A percentile compares a stretch with the other conserved stretches of the same genome.
Conservation (phyloP, 37 sponge, comb jelly and placozoan genomes). For the Lycopodina hypogea region DNA sequence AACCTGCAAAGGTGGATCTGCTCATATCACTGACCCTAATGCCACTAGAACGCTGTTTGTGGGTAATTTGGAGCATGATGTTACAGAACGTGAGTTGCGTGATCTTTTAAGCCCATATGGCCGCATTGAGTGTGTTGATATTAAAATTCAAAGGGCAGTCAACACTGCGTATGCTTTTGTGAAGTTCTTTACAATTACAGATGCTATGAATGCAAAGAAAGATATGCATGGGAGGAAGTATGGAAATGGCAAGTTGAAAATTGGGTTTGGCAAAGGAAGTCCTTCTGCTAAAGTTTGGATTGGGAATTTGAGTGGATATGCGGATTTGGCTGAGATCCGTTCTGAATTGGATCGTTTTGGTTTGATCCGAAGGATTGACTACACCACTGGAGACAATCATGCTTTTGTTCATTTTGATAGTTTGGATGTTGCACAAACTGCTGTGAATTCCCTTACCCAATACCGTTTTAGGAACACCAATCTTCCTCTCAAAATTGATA, state of each 20-base stretch:
- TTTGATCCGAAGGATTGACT: conserved; percentile 78
- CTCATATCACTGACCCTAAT: conserved; percentile 61
- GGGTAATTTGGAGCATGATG: conserved; percentile 81
- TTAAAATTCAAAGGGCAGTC: conserved; percentile 60
- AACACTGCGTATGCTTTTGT: conserved; percentile 87
- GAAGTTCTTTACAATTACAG: conserved; percentile 80
- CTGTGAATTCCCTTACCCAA: conserved; percentile 37
- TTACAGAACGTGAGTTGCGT: conserved; percentile 79
- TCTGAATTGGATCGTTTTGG: conserved; percentile 89
- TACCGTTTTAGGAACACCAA: conserved; percentile 52
- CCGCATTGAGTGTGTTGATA: conserved; percentile 83
- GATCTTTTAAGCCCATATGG: conserved; percentile 86
- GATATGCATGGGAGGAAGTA: conserved; percentile 82
- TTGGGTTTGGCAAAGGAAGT: conserved; percentile 86
- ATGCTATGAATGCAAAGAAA: conserved; percentile 89
- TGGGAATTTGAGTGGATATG: conserved; percentile 45
- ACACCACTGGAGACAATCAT: conserved; percentile 66
- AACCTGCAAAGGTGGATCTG: background rate
- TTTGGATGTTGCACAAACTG: conserved; percentile 71
- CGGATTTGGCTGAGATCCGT: conserved; percentile 72
- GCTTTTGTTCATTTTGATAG: conserved; percentile 73
- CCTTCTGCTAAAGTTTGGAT: conserved; percentile 82
- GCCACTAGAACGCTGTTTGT: conserved; percentile 95
- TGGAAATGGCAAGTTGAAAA: conserved; percentile 71
- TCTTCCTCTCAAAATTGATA: conserved; percentile 47